These are phyloP conservation scores for Hydropsyche betteni DNA, from an alignment of 2,888 invertebrate species.

Conservation along the genomic window DNA sequence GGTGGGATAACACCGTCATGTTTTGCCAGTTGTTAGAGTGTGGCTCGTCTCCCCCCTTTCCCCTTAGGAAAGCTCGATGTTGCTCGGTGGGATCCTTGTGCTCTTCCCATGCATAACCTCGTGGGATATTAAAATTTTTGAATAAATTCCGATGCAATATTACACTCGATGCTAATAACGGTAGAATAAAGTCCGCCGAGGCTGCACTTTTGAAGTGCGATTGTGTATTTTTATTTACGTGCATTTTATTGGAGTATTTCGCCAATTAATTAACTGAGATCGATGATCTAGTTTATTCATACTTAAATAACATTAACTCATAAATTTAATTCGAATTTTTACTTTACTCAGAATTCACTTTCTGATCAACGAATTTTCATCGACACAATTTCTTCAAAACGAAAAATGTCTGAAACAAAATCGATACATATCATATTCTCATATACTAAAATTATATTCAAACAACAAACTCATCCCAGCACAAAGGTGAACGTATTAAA, in stretches of 20 bases:
- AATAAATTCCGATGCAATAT: conserved; percentile 36
- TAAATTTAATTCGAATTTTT: too few species aligned
- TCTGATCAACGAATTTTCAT: too few species aligned
- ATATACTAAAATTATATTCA: too few species aligned
- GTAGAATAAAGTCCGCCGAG: not conserved
- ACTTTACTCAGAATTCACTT: too few species aligned
- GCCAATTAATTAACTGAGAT: not conserved
- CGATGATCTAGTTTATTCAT: not conserved
- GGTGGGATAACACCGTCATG: not conserved
- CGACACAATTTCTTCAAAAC: too few species aligned
- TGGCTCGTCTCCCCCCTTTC: not conserved
- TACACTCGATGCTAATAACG: conserved; percentile 23
- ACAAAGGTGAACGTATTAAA: too few species aligned
- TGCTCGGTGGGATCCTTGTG: too few species aligned
- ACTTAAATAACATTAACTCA: not conserved
- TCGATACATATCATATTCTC: too few species aligned
- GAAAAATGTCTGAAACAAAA: too few species aligned
- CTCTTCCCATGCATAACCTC: not conserved
- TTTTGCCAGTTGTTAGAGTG: conserved; percentile 20
- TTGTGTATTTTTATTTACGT: too few species aligned
- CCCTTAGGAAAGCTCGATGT: not conserved
- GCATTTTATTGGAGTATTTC: not conserved
- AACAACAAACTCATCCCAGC: too few species aligned
- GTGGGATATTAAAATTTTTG: conserved; percentile 40
- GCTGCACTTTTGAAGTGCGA: too few species aligned